Evolutionary conservation across 2,113 vertebrate species (phyloP).

Genomic region (Vombatus ursinus): DNA sequence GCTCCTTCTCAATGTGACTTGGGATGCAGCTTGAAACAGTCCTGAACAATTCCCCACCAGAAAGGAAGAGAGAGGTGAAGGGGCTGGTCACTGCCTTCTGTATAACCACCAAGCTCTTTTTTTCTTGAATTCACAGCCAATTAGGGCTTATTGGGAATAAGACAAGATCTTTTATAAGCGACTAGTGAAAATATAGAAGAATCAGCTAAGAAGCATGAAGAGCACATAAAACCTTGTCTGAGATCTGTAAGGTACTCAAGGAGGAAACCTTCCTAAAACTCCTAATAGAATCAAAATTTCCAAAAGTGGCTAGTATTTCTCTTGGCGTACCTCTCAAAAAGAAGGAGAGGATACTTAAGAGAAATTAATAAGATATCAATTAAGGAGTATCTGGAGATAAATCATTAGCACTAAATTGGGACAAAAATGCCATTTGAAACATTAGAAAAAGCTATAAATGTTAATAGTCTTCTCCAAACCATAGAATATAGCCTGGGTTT

Average conservation of each 20-base stretch:
- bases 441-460: neutral
- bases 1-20: too few relatives aligned
- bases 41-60: too few relatives aligned
- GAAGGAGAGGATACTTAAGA: neutral
- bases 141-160: neutral
- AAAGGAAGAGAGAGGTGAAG: too few relatives aligned
- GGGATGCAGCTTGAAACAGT: too few relatives aligned
- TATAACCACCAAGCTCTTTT: neutral
- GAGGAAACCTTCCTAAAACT: neutral
- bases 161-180: neutral
- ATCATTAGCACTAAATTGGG: neutral
- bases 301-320: neutral
- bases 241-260: neutral
- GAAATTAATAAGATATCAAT: neutral
- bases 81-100: neutral
- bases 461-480: too few relatives aligned
- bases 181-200: neutral
- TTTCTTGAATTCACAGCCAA: neutral
- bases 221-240: neutral
- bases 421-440: neutral
- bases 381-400: neutral
- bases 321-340: neutral
- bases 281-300: neutral
- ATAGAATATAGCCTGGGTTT: neutral
- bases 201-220: neutral